These are phyloP conservation scores for Marmota monax DNA, from an alignment of 2,113 vertebrate genomes.

Conservation along the genomic window DNA sequence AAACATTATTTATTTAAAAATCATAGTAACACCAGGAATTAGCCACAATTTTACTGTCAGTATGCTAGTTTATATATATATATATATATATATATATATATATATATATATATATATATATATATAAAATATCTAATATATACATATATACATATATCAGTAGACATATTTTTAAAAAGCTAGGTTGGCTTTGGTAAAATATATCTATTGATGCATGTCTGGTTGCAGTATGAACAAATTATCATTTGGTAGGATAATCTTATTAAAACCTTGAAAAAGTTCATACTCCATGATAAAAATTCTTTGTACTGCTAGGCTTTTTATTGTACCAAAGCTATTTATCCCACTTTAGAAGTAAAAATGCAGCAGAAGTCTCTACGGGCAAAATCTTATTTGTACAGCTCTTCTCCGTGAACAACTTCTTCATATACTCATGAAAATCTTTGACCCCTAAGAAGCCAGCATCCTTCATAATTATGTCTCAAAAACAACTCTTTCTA, in stretches of 20 bases:
- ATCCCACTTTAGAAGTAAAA: constrained; percentile 78
- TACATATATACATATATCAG: too few relatives aligned
- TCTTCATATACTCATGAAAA: constrained; percentile 76
- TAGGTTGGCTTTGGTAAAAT: not conserved
- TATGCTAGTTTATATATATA: not conserved
- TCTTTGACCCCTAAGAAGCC: constrained; percentile 83
- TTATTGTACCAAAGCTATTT: constrained; percentile 22
- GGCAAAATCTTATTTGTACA: constrained; percentile 76
- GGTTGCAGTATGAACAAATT: not conserved
- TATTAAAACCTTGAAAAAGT: not conserved
- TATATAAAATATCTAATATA: too few relatives aligned
- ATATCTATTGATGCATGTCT: not conserved
- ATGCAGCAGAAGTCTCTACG: constrained; percentile 59
- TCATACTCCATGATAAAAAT: not conserved
- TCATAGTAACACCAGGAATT: not conserved
- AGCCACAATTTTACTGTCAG: not conserved
- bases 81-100: not conserved
- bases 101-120: not conserved
- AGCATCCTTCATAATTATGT: constrained; percentile 85
- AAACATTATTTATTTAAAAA: not conserved
- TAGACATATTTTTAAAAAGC: not conserved
- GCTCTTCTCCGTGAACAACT: constrained; percentile 76
- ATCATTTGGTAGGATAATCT: not conserved
- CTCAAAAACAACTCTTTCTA: constrained; percentile 83
- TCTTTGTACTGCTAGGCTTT: not conserved